phyloP scores from a whole-genome alignment of 2,888 invertebrate genomes.

The Zygogramma bicolorata region DNA sequence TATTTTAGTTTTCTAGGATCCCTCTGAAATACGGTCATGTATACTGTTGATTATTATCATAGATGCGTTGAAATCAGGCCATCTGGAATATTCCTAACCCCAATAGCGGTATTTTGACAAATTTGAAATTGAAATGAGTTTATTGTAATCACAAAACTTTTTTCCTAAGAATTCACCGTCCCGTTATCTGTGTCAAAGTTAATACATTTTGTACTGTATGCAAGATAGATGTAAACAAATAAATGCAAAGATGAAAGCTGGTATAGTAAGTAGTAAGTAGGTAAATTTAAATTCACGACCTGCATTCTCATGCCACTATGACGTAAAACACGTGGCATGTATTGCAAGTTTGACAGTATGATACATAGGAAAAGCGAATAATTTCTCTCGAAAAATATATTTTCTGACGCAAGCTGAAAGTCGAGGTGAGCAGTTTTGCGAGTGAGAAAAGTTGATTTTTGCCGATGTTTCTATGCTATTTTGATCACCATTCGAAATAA shows the following conservation, averaged over 20 bases:
- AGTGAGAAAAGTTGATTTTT: too few relatives aligned
- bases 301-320: neutral
- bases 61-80: neutral
- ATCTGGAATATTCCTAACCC: neutral
- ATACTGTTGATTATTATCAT: neutral
- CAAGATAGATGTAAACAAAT: constrained; percentile 1
- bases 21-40: neutral
- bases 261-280: neutral
- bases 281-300: neutral
- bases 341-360: neutral
- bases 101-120: neutral
- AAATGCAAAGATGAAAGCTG: neutral
- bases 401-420: too few relatives aligned
- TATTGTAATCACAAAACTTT: neutral
- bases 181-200: constrained; percentile 20
- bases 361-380: neutral
- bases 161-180: neutral
- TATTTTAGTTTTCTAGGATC: neutral
- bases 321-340: neutral
- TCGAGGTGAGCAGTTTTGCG: too few relatives aligned
- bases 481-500: too few relatives aligned
- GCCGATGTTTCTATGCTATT: too few relatives aligned
- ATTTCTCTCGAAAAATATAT: too few relatives aligned
- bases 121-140: neutral
- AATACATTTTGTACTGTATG: constrained; percentile 12